Base-by-base conservation (phyloP, 2,797 vertebrate species). In the Poeciliopsis gracilis region DNA sequence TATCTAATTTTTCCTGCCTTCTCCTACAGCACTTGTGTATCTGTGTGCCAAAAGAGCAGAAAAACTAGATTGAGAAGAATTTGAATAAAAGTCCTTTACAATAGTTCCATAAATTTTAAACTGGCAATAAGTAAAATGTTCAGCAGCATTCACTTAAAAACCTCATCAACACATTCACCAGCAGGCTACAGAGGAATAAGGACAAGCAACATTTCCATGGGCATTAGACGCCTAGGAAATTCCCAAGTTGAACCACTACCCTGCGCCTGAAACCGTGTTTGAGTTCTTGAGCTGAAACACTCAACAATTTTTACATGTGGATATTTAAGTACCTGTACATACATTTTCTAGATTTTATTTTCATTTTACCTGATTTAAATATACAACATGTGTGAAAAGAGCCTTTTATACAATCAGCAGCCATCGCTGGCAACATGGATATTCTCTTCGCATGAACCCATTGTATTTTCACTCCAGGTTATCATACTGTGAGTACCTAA, bases 371-470 rank as follows among this genome's bases (percentile, higher is more conserved):
- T 38, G 33, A 47, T 28, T 3, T 47, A 47, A 1, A 20, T 49
- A 49, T 49, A 49, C 20, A 49, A 7, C 38, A 30, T 75, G 53
- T 45, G 73, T 46, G 53, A 75, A 61, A 61, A 46, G 55, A 41
- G 73, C 55, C 18, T 59, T 96, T 94, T 95, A 96, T 96, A 97
- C 95, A 97, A 97, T 97, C 93, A 94, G 94, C 95, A 95, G 95
- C 95, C 95, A 95, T 94, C 95, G 97, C 96, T 84, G 79, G 73
- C 87, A 75, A 87, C 95, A 95, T n/a, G 66, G 23, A n/a, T 69
- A 45, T 69, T 43, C 38, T 69, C 10, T n/a, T 4, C 5, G 23
- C 41, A n/a, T 43, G 6, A 15, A 23, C 12, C 23, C 11, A n/a
- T 41, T 38, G 63, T 25, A 12, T 67, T 63, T 63, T 63, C 18